Percentiles rank a stretch among this genome's conserved stretches.
Evolutionary conservation across 2,113 vertebrate genomes (phyloP).

Genomic region (Sporophila hypoxantha): DNA sequence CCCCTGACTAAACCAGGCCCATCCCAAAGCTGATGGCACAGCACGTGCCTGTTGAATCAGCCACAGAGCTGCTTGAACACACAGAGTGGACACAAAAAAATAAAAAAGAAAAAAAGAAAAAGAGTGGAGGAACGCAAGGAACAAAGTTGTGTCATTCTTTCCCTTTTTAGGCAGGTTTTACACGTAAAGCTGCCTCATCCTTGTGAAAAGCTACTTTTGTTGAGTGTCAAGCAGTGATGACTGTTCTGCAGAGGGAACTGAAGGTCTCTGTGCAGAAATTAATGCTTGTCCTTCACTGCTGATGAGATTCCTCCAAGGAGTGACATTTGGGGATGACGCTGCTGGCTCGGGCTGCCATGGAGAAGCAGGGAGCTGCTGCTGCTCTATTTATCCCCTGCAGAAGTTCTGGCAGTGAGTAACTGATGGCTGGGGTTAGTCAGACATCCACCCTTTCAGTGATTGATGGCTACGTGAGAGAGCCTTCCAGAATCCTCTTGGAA

Average conservation of each 20-base stretch:
- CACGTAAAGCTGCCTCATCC: neutral
- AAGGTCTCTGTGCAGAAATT: neutral
- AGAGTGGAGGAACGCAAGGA: neutral
- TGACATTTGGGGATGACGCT: neutral
- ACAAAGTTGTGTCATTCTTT: neutral
- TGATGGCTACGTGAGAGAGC: neutral
- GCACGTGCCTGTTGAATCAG: neutral
- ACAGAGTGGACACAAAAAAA: neutral
- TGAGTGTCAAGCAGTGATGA: neutral
- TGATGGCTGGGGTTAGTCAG: constrained; percentile 43
- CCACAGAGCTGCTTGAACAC: neutral
- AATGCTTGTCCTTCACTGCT: neutral
- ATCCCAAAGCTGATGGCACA: neutral
- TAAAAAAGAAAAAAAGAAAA: too few species aligned
- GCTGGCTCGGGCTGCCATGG: neutral
- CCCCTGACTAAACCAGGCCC: neutral
- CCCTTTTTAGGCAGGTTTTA: neutral
- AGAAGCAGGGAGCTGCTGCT: neutral
- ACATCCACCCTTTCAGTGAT: neutral
- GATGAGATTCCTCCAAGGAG: neutral
- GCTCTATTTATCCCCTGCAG: constrained; percentile 4
- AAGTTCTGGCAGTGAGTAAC: constrained; percentile 30
- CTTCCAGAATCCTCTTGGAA: neutral
- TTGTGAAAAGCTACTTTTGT: neutral
- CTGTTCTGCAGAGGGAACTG: neutral